These are phyloP conservation scores for Lutraria lutraria DNA, from an alignment of 2,888 invertebrate genomes.

Conservation along the genomic window DNA sequence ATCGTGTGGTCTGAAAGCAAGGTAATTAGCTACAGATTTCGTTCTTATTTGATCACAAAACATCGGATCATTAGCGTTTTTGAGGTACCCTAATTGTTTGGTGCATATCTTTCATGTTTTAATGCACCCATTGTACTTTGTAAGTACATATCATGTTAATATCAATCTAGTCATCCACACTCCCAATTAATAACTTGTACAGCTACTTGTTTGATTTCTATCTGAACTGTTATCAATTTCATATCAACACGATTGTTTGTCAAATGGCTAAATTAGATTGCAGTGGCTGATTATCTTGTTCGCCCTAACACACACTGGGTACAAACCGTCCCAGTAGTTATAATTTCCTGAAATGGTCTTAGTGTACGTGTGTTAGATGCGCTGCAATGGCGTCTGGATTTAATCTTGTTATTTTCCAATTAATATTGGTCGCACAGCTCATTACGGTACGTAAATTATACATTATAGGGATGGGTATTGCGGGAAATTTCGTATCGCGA, in stretches of 20 bases:
- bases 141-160: too few relatives aligned
- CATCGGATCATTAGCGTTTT: too few relatives aligned
- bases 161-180: neutral
- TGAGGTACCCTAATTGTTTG: too few relatives aligned
- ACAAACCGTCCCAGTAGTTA: neutral
- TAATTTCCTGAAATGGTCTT: neutral
- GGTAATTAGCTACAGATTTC: too few relatives aligned
- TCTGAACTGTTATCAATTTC: neutral
- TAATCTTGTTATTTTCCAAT: neutral
- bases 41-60: too few relatives aligned
- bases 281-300: neutral
- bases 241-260: neutral
- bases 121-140: too few relatives aligned
- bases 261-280: neutral
- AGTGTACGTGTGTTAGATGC: neutral
- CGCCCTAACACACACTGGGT: neutral
- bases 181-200: neutral
- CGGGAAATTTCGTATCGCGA: too few relatives aligned
- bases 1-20: too few relatives aligned
- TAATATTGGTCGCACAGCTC: neutral
- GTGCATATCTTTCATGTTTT: too few relatives aligned
- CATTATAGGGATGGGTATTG: too few relatives aligned
- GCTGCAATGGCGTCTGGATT: conserved; percentile 15
- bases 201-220: neutral
- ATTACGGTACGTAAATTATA: neutral